A percentile compares a stretch with the other conserved stretches of the same genome.
Conservation (phyloP, 2,113 vertebrate species). For the Eidolon helvum region DNA sequence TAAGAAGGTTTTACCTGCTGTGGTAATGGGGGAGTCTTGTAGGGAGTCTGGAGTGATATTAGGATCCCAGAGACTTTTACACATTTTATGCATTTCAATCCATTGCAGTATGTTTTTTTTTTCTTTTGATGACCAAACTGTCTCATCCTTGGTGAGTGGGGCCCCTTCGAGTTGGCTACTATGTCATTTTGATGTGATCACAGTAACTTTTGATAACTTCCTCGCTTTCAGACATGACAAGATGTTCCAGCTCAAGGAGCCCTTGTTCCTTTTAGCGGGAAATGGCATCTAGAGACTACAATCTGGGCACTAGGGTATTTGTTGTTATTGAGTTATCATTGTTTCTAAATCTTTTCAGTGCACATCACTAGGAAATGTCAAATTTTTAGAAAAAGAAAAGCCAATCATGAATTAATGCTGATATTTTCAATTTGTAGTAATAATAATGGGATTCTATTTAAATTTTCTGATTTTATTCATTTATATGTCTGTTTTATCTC, state of each 20-base stretch:
- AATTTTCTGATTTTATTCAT: constrained; percentile 8
- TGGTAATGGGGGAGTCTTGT: accelerated
- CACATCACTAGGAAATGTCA: neutral
- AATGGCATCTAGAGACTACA: constrained; percentile 23
- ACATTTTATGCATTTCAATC: neutral
- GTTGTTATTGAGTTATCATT: constrained; percentile 34
- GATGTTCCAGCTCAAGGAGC: constrained; percentile 56
- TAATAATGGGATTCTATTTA: neutral
- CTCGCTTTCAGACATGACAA: constrained; percentile 24
- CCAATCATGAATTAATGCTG: neutral
- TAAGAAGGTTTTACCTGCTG: neutral
- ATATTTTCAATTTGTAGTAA: constrained; percentile 31
- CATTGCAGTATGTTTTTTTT: neutral
- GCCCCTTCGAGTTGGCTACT: neutral
- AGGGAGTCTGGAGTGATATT: neutral
- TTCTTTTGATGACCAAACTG: neutral
- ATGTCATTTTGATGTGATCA: constrained; percentile 1
- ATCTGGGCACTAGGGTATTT: neutral
- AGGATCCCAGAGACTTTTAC: neutral
- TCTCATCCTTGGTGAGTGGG: neutral
- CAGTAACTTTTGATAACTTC: constrained; percentile 11
- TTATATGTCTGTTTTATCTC: neutral
- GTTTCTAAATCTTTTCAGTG: constrained; percentile 37
- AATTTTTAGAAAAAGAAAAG: constrained; percentile 33
- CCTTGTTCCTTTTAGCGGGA: constrained; percentile 47